Evolutionary conservation across 1,140 invertebrate species (phyloP).

Genomic region (Calosoma granatense): DNA sequence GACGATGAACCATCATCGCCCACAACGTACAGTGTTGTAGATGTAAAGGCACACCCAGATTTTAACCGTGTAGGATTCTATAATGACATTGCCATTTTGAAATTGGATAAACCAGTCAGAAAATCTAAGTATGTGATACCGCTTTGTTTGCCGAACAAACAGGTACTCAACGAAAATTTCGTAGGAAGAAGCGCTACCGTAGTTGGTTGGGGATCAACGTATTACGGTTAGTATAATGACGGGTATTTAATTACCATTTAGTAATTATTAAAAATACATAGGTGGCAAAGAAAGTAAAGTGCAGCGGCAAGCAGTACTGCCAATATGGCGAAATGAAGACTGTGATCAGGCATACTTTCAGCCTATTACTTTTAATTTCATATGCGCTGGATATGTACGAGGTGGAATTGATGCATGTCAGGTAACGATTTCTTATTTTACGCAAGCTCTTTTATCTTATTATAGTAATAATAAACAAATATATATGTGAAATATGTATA

Average conservation of each 20-base stretch:
- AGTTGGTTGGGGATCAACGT: conserved; percentile 85
- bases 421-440: too few species aligned
- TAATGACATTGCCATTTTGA: conserved; percentile 82
- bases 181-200: conserved; percentile 66
- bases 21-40: conserved; percentile 62
- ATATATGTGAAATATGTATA: conserved; percentile 17
- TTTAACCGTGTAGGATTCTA: conserved; percentile 81
- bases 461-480: background rate
- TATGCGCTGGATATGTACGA: conserved; percentile 83
- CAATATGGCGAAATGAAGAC: conserved; percentile 85
- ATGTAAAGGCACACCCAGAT: conserved; percentile 67
- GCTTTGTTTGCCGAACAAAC: conserved; percentile 65
- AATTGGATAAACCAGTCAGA: conserved; percentile 59
- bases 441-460: background rate
- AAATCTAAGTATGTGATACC: conserved; percentile 78
- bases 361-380: conserved; percentile 80
- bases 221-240: conserved; percentile 48
- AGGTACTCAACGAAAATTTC: conserved; percentile 47
- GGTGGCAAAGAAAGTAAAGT: conserved; percentile 74
- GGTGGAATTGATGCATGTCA: conserved; percentile 90
- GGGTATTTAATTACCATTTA: background rate
- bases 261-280: conserved; percentile 21
- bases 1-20: conserved; percentile 72
- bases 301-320: conserved; percentile 71
- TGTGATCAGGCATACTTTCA: conserved; percentile 86